phyloP scores from a whole-genome alignment of 2,113 vertebrate genomes.

The Anolis sagrei region DNA sequence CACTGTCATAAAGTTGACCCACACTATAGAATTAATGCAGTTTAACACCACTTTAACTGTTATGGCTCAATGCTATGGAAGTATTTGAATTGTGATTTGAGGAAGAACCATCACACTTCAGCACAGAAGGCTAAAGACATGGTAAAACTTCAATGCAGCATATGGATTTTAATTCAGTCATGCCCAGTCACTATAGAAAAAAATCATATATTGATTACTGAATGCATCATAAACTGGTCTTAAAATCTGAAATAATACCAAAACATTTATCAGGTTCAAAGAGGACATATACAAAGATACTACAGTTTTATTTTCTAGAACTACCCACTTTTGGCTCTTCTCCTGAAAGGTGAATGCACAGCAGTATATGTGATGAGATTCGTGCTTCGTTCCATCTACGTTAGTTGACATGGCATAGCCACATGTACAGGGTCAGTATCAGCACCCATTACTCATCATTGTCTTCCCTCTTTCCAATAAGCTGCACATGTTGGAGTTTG shows the following conservation, averaged over 20 bases:
- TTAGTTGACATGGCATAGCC: background rate
- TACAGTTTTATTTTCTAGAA: background rate
- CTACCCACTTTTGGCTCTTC: background rate
- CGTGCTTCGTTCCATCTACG: background rate
- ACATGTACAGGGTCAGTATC: background rate
- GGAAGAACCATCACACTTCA: too few species aligned
- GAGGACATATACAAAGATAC: background rate
- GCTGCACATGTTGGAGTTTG: background rate
- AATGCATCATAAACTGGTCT: too few species aligned
- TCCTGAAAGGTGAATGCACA: background rate
- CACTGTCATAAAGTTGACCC: conserved; percentile 12
- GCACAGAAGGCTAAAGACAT: too few species aligned
- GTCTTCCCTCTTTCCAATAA: background rate
- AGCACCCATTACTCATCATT: background rate
- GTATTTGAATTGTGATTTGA: too few species aligned
- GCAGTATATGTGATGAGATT: too few species aligned
- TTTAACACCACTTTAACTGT: too few species aligned
- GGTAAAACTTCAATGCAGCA: too few species aligned
- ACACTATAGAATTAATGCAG: too few species aligned
- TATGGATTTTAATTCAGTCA: too few species aligned
- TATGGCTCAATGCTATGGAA: too few species aligned
- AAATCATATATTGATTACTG: too few species aligned
- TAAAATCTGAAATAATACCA: background rate
- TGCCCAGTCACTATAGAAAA: too few species aligned
- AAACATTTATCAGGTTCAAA: background rate